A percentile compares a stretch with the other conserved stretches of the same genome.
These are phyloP conservation scores for Halcyon malimbica DNA, from an alignment of 2,113 vertebrate species.

Conservation along the genomic window DNA sequence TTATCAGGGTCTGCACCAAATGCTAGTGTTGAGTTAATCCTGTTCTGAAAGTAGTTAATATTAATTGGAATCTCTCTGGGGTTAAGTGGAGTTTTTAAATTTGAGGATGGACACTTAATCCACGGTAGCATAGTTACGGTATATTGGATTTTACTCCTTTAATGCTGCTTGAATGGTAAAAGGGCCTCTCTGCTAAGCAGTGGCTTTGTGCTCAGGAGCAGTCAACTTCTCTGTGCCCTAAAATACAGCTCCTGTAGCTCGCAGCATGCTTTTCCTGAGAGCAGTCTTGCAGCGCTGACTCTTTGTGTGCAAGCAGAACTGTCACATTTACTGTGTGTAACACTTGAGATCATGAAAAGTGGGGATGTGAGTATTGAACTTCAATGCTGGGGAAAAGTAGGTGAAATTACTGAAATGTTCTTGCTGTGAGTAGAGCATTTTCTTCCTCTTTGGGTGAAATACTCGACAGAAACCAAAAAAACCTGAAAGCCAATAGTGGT, in stretches of 20 bases:
- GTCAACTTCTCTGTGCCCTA: background rate
- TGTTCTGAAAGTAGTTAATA: background rate
- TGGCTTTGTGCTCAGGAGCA: background rate
- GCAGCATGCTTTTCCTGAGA: background rate
- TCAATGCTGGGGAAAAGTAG: background rate
- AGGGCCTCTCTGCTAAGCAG: background rate
- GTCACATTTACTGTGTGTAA: background rate
- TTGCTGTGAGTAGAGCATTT: background rate
- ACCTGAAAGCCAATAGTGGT: background rate
- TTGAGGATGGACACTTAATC: background rate
- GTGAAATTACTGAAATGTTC: background rate
- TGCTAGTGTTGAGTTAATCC: background rate
- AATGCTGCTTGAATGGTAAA: background rate
- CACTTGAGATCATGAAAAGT: background rate
- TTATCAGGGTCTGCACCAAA: background rate
- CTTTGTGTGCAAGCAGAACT: constrained; percentile 6
- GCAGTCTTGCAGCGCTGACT: background rate
- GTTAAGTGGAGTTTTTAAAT: constrained; percentile 1
- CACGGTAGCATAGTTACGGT: background rate
- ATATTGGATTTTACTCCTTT: background rate
- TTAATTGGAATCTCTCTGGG: background rate
- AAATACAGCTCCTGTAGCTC: background rate
- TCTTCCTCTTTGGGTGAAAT: background rate
- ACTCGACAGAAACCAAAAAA: background rate
- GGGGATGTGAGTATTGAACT: background rate